Evolutionary conservation across 2,113 vertebrate genomes (phyloP), one percentile per base, ranked within the genome.

Genomic region (Forbesichthys agassizii): DNA sequence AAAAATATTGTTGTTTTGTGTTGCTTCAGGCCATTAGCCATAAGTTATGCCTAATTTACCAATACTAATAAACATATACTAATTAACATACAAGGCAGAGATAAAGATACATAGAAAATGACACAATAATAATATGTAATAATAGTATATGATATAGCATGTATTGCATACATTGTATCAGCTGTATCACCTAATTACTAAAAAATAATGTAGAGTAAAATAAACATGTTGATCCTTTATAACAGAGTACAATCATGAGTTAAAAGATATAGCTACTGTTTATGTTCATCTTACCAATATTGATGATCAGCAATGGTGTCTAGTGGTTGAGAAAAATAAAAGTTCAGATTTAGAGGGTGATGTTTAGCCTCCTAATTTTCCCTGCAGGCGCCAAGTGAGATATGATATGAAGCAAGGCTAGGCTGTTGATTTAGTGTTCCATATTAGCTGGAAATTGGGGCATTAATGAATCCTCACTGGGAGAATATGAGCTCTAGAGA

Each of bases 11-110:
- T 64, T 72, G 51, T 79, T 71, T 74, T 85, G 56, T 87, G 52
- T 69, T 73, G 78, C 56, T 75, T 74, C 46, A 61, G 83, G 61
- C 62, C 83, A 76, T 84, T 67, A 75, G 77, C 80, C 88, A 71
- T 77, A 33, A 80, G 78, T 66, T 71, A 9, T 62, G 33, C 85
- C 54, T 83, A 88, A 87, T 88, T 91, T 6, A 42, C 7, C 36
- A 6, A 42, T 42, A 42, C 36, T 42, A 42, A 42, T 42, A 42
- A 7, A 75, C 36, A 73, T 42, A 82, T 60, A 88, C 68, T 74
- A 48, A 76, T 77, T 83, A 85, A 54, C 47, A 9, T 54, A 77
- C n/a, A 71, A 27, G 79, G 54, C 48, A 86, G 70, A 55, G 77
- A 10, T 49, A 73, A 76, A 69, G 33, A 55, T 69, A 77, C 71